Evolutionary conservation across 2,888 invertebrate species (phyloP).

Genomic region (Tribolium freemani): DNA sequence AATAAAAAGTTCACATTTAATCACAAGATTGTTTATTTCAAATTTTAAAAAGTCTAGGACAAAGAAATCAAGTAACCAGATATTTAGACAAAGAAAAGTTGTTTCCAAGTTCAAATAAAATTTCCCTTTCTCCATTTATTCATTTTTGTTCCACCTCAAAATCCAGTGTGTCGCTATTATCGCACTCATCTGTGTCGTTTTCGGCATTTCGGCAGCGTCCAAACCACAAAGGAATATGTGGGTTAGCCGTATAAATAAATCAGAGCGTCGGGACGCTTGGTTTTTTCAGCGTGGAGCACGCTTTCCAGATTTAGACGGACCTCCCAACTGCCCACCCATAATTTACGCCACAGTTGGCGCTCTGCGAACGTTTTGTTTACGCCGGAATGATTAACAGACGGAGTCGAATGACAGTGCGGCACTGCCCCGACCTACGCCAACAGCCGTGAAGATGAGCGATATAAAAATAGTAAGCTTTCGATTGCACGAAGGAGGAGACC

Average conservation of each 20-base stretch:
- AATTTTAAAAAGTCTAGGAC: too few species aligned
- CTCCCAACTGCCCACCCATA: constrained; percentile 45
- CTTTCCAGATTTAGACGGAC: constrained; percentile 48
- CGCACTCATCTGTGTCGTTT: neutral
- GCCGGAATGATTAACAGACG: constrained; percentile 33
- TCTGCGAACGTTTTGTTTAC: constrained; percentile 39
- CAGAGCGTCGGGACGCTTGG: constrained; percentile 33
- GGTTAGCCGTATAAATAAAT: constrained; percentile 36
- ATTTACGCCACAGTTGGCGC: constrained; percentile 41
- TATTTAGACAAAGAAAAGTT: too few species aligned
- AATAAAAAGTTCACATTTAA: too few species aligned
- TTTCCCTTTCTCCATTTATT: too few species aligned
- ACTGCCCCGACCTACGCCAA: constrained; percentile 30
- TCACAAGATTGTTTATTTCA: too few species aligned
- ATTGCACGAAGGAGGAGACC: constrained; percentile 26
- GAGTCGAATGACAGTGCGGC: constrained; percentile 35
- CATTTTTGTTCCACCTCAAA: too few species aligned
- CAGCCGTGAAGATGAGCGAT: constrained; percentile 13
- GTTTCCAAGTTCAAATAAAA: too few species aligned
- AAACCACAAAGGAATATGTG: constrained; percentile 39
- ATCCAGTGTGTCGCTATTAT: too few species aligned
- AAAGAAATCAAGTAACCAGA: too few species aligned
- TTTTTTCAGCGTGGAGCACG: constrained; percentile 19
- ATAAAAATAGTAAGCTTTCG: constrained; percentile 33
- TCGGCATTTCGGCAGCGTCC: neutral